Evolutionary conservation across 2,797 vertebrate species (phyloP), one percentile per base, ranked within the genome.

Genomic region (Brotula barbata): DNA sequence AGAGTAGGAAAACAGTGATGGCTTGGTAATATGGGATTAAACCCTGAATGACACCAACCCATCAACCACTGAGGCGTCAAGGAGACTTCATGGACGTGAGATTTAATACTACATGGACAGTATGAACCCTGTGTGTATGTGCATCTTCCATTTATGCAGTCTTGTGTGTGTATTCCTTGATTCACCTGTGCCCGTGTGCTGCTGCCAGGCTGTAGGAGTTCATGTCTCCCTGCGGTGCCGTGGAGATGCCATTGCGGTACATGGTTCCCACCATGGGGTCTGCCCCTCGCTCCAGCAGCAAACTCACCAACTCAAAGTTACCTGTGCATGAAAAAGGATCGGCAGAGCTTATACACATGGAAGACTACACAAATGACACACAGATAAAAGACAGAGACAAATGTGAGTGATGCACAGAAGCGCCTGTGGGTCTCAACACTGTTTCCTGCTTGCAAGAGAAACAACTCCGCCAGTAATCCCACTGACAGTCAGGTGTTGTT

Each of bases 201-300:
- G 97, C 97, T 6, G 96, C 96, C 91, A 98, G 93, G 90, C 96
- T 98, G 91, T 94, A 99, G 64, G 97, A 96, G 87, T 96, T 99
- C 95, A 98, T 97, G 87, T 97, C 96, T 60, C 96, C 96, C 85
- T 96, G 94, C 7, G 95, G 94, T 15, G 94, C 93, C 0, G 94
- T 94, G 76, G 95, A 97, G 89, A 98, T 97, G 68, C 97, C 96
- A 4, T 98, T 98, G 51, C 95, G 94, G 88, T 95, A 95, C 93
- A 96, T 93, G 67, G 96, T 99, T 76, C 97, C 96, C 88, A 98
- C 92, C 92, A 98, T 92, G 79, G 97, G 95, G 76, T 99, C 96
- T 5, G 93, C 96, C 15, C 96, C 96, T 62, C 94, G 87, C 77
- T 98, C 96, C 92, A 99, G 86, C 89, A 99, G 91, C 90, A 99